These are phyloP conservation scores for Rhinella marina DNA, from an alignment of 2,797 vertebrate species.

Conservation along the genomic window DNA sequence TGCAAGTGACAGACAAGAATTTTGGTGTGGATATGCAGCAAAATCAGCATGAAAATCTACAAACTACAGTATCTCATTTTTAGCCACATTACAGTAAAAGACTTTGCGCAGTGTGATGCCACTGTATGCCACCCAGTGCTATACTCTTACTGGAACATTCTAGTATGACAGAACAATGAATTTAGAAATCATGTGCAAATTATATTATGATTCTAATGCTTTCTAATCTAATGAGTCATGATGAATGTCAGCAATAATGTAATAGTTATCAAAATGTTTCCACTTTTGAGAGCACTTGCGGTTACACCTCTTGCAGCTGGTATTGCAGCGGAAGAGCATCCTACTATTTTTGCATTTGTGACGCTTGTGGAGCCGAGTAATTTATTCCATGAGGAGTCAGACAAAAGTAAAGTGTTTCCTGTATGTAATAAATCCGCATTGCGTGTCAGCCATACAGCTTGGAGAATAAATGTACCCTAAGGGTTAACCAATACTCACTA, in stretches of 20 bases:
- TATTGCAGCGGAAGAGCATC: background rate
- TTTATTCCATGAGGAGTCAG: background rate
- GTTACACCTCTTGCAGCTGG: background rate
- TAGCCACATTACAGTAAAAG: background rate
- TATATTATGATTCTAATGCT: background rate
- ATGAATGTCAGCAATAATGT: background rate
- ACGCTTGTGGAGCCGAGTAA: background rate
- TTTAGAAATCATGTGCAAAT: background rate
- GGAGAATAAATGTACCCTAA: constrained; percentile 30
- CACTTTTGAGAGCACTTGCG: background rate
- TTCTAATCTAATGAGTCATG: background rate
- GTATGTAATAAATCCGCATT: constrained; percentile 19
- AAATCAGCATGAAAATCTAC: too few relatives aligned
- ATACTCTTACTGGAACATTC: background rate
- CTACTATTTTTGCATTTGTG: constrained; percentile 2
- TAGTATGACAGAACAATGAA: background rate
- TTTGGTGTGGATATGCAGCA: too few relatives aligned
- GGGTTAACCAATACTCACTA: constrained; percentile 19
- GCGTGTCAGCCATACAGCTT: constrained; percentile 3
- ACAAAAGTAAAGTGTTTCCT: background rate
- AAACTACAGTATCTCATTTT: background rate
- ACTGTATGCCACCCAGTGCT: too few relatives aligned
- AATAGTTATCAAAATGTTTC: background rate
- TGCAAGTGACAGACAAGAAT: too few relatives aligned
- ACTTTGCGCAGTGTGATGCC: too few relatives aligned